Evolutionary conservation across 2,113 vertebrate genomes (phyloP).

Genomic region (Cephalopterus ornatus): DNA sequence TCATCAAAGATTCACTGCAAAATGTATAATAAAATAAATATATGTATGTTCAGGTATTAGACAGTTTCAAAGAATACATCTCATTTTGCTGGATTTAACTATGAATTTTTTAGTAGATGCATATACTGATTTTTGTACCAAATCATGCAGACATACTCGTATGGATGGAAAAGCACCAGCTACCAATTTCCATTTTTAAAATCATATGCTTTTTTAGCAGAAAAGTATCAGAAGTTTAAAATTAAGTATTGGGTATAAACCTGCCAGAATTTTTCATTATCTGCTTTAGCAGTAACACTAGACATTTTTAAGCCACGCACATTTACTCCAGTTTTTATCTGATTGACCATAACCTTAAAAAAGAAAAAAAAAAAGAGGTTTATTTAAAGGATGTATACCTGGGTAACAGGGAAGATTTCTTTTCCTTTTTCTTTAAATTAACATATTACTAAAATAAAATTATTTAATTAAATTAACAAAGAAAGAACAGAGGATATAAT

Average conservation of each 20-base stretch:
- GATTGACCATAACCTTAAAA: not conserved
- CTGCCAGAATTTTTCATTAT: not conserved
- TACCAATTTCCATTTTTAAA: not conserved
- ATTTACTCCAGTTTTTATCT: not conserved
- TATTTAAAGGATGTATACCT: not conserved
- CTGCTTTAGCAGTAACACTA: not conserved
- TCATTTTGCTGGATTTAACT: not conserved
- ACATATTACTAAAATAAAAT: not conserved
- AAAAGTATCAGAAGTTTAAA: not conserved
- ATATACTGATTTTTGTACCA: not conserved
- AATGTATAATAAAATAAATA: slow-evolving; percentile 16
- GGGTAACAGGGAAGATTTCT: not conserved
- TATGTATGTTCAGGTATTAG: not conserved
- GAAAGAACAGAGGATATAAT: not conserved
- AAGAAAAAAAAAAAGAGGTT: not conserved
- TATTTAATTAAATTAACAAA: not conserved
- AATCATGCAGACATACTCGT: not conserved
- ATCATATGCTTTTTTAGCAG: not conserved
- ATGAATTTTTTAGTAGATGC: not conserved
- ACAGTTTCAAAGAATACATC: not conserved
- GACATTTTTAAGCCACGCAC: not conserved
- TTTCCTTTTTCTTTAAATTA: not conserved
- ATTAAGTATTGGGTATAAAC: not conserved
- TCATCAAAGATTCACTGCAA: slow-evolving; percentile 9
- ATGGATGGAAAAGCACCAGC: not conserved